A percentile compares a stretch with the other conserved stretches of the same genome.
phyloP scores from a whole-genome alignment of 2,888 invertebrate genomes.

The Macrosiphum euphorbiae region DNA sequence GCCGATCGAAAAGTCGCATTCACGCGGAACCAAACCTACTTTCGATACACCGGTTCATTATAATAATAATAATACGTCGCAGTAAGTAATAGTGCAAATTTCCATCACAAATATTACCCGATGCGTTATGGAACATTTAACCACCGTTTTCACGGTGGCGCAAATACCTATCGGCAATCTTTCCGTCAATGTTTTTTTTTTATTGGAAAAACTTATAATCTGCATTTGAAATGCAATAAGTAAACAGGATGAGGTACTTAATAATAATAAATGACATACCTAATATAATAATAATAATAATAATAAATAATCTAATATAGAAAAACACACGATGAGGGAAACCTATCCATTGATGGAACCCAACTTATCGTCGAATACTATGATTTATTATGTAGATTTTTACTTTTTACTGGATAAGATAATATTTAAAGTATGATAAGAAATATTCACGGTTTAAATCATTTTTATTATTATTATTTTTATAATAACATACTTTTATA shows the following conservation, averaged over 20 bases:
- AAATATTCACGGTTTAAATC: background rate
- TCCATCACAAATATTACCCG: slow-evolving; percentile 23
- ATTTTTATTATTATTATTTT: background rate
- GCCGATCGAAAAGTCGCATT: slow-evolving; percentile 51
- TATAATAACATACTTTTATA: background rate
- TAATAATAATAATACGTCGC: slow-evolving; percentile 1
- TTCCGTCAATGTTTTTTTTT: background rate
- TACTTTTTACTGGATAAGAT: background rate
- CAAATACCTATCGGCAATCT: slow-evolving; percentile 4
- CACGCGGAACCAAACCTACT: slow-evolving; percentile 19
- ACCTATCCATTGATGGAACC: no score
- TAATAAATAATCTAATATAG: no score
- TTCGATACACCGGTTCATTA: slow-evolving; percentile 19
- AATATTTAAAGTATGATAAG: background rate
- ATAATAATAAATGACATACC: no score
- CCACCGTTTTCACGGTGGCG: background rate
- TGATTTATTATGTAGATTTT: background rate
- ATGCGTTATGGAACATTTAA: slow-evolving; percentile 40
- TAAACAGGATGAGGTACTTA: no score
- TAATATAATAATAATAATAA: no score
- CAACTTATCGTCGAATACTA: background rate
- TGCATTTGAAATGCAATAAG: no score
- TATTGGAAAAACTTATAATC: no score
- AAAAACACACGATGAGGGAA: no score
- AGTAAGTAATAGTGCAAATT: slow-evolving; percentile 3